These are phyloP conservation scores for Oceanodroma tethys DNA, from an alignment of 2,113 vertebrate species.

Conservation along the genomic window DNA sequence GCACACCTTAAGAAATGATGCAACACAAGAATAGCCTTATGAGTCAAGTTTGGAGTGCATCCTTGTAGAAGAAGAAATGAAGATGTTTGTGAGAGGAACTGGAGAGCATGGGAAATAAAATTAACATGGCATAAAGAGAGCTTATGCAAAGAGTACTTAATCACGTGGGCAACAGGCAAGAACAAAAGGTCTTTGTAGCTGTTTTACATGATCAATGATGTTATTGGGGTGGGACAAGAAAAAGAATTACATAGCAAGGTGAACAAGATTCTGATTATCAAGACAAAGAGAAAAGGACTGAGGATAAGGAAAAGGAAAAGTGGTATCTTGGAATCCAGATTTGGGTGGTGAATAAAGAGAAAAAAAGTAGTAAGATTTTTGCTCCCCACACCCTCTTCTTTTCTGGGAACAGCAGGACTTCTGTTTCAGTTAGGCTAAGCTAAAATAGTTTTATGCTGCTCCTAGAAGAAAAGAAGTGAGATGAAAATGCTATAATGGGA, in stretches of 20 bases:
- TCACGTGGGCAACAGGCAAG: background rate
- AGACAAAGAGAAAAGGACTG: background rate
- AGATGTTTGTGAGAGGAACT: background rate
- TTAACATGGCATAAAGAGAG: background rate
- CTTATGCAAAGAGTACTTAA: background rate
- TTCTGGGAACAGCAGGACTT: background rate
- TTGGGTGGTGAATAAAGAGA: background rate
- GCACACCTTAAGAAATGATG: background rate
- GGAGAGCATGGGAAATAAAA: background rate
- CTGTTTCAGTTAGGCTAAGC: background rate
- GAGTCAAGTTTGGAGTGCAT: background rate
- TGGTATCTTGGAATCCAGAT: background rate
- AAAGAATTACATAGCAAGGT: background rate
- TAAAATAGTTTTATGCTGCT: background rate
- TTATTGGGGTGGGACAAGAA: background rate
- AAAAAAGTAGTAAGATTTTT: background rate
- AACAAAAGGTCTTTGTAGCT: background rate
- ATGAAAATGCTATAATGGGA: background rate
- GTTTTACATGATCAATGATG: background rate
- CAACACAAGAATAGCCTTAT: background rate
- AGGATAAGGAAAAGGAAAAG: background rate
- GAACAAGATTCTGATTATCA: background rate
- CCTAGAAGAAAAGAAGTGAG: background rate
- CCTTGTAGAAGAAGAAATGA: background rate
- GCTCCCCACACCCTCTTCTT: background rate